Conservation (phyloP, 2,797 vertebrate species). For the Phalloptychus januarius region DNA sequence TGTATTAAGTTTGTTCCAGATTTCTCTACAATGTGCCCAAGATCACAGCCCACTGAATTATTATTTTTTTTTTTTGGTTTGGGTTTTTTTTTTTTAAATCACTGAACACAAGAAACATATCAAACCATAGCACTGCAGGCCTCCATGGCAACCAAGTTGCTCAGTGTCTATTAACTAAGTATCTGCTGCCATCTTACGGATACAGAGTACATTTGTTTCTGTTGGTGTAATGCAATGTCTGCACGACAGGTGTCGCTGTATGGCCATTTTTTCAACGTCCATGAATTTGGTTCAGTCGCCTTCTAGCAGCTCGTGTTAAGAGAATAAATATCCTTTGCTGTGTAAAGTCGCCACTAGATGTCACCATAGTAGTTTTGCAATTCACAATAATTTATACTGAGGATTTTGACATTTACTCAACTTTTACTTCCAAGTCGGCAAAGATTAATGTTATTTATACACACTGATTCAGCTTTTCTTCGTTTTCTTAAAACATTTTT, state of each 20-base stretch:
- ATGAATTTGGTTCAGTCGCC: constrained; percentile 25
- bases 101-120: constrained; percentile 31
- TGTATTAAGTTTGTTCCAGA: constrained; percentile 17
- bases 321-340: constrained; percentile 18
- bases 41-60: constrained; percentile 48
- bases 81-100: constrained; percentile 37
- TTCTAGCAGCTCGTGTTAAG: constrained; percentile 21
- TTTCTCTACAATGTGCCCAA: constrained; percentile 33
- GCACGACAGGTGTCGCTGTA: constrained; percentile 51
- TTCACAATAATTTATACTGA: too few species aligned
- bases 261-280: constrained; percentile 22
- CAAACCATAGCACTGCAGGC: constrained; percentile 1
- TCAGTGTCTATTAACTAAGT: constrained; percentile 12
- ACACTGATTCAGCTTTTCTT: background rate
- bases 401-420: background rate
- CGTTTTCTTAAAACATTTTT: background rate
- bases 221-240: constrained; percentile 27
- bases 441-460: background rate
- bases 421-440: background rate
- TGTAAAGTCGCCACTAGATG: constrained; percentile 56
- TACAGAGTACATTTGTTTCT: fast-evolving
- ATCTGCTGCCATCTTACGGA: constrained; percentile 69
- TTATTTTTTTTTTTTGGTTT: constrained; percentile 21
- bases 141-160: constrained; percentile 13
- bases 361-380: constrained; percentile 24